Conservation (phyloP, 2,888 invertebrate species). For the Ornithoptera alexandrae region DNA sequence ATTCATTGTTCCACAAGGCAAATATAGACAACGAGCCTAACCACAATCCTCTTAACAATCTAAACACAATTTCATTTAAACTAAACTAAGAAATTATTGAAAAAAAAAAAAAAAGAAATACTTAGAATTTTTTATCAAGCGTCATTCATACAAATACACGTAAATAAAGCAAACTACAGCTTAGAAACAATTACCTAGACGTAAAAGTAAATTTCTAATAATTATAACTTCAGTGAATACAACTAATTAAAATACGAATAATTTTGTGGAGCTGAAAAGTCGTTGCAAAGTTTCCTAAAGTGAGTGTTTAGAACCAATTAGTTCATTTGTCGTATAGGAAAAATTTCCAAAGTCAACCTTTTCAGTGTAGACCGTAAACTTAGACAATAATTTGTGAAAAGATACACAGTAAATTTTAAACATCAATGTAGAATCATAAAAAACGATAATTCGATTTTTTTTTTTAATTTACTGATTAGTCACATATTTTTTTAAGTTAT, state of each 20-base stretch:
- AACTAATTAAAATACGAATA: background rate
- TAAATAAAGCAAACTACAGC: constrained; percentile 5
- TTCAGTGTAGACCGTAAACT: background rate
- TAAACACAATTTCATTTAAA: constrained; percentile 29
- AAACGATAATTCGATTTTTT: background rate
- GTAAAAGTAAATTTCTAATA: constrained; percentile 5
- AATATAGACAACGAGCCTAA: constrained; percentile 48
- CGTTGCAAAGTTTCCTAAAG: constrained; percentile 1
- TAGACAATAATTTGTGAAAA: background rate
- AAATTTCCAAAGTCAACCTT: no score
- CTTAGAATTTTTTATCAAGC: constrained; percentile 50
- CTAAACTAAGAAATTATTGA: constrained; percentile 33
- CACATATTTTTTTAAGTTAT: background rate
- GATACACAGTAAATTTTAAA: no score
- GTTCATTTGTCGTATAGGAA: background rate
- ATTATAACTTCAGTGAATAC: background rate
- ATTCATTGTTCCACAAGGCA: constrained; percentile 62
- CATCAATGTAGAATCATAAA: background rate
- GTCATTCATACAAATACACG: constrained; percentile 51
- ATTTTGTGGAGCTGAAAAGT: background rate
- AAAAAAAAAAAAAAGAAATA: constrained; percentile 22
- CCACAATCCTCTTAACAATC: constrained; percentile 31
- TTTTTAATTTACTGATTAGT: background rate
- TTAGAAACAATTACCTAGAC: background rate
- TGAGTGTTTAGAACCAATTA: background rate